Conservation (phyloP, 2,888 invertebrate species). For the Chamaedrilus cognettii region DNA sequence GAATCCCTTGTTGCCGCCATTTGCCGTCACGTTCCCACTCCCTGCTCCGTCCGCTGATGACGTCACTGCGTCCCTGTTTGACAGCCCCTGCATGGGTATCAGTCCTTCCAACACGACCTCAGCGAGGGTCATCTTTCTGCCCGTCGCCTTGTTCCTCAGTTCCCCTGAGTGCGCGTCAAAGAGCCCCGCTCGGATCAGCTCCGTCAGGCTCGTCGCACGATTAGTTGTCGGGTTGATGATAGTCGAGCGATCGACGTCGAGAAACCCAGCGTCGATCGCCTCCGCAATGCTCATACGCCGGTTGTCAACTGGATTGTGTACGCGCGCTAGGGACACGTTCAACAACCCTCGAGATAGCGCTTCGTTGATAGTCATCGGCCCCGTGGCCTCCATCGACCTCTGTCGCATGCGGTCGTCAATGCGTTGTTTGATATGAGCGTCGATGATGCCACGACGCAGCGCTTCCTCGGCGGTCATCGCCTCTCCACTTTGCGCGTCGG, state of each 20-base stretch:
- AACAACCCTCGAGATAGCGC: slow-evolving; percentile 38
- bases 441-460: slow-evolving; percentile 85
- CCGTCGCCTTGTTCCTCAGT: slow-evolving; percentile 67
- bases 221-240: slow-evolving; percentile 69
- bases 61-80: slow-evolving; percentile 60
- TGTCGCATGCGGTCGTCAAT: slow-evolving; percentile 27
- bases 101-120: slow-evolving; percentile 69
- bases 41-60: too few species aligned
- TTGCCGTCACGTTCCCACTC: too few species aligned
- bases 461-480: slow-evolving; percentile 86
- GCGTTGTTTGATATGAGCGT: slow-evolving; percentile 64
- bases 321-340: slow-evolving; percentile 36
- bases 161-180: slow-evolving; percentile 82
- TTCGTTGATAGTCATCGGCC: slow-evolving; percentile 36
- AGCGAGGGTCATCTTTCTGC: slow-evolving; percentile 72
- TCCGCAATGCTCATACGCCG: slow-evolving; percentile 76
- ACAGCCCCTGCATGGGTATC: slow-evolving; percentile 63
- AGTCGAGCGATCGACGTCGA: slow-evolving; percentile 39
- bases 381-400: slow-evolving; percentile 1
- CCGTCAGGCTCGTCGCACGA: slow-evolving; percentile 76
- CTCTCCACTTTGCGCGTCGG: slow-evolving; percentile 68
- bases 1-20: slow-evolving; percentile 66
- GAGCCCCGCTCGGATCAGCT: slow-evolving; percentile 88
- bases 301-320: slow-evolving; percentile 34
- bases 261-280: slow-evolving; percentile 63